phyloP scores from a whole-genome alignment of 2,113 vertebrate genomes.

The Gambusia affinis region DNA sequence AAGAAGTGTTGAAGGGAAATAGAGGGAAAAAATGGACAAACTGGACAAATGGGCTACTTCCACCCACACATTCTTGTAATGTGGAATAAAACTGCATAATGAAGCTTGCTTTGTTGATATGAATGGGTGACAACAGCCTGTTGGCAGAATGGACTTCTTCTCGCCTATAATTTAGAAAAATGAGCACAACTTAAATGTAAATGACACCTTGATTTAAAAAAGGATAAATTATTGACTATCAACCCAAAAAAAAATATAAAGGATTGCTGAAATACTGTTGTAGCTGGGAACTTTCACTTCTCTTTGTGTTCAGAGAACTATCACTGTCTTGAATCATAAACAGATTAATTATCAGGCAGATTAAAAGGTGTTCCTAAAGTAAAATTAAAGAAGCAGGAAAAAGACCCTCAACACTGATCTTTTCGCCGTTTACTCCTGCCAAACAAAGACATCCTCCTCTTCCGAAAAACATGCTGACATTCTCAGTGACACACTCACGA shows the following conservation, averaged over 20 bases:
- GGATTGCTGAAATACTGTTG: background rate
- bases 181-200: background rate
- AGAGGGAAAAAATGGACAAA: background rate
- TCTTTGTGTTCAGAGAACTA: background rate
- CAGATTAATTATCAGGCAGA: background rate
- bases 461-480: slow-evolving; percentile 72
- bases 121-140: background rate
- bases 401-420: background rate
- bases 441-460: slow-evolving; percentile 50
- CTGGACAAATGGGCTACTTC: background rate
- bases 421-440: slow-evolving; percentile 27
- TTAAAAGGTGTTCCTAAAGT: background rate
- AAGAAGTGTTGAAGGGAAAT: background rate
- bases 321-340: background rate
- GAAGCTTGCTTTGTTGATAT: background rate
- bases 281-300: background rate
- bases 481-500: slow-evolving; percentile 58
- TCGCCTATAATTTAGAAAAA: background rate
- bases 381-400: slow-evolving; percentile 1
- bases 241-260: background rate
- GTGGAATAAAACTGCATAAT: background rate
- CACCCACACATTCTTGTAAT: background rate
- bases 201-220: background rate
- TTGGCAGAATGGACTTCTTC: background rate
- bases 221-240: background rate